phyloP scores from a whole-genome alignment of 1,140 invertebrate genomes.

The Ceratina australensis region DNA sequence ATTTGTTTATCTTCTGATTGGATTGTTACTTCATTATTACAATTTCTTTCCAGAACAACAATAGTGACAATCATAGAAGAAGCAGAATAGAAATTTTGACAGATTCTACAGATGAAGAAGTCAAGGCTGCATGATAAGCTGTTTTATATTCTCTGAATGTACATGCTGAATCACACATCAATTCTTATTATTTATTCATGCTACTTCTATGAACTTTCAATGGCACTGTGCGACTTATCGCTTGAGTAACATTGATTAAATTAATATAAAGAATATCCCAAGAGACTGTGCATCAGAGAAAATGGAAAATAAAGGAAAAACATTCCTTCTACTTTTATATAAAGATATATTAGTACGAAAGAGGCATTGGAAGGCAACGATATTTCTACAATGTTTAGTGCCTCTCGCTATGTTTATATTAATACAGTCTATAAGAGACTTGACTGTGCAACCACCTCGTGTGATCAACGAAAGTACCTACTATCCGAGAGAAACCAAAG shows the following conservation, averaged over 20 bases:
- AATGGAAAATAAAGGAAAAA: slow-evolving; percentile 49
- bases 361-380: slow-evolving; percentile 70
- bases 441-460: slow-evolving; percentile 57
- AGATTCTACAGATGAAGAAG: neutral
- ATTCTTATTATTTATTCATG: slow-evolving; percentile 49
- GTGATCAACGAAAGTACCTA: slow-evolving; percentile 62
- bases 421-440: slow-evolving; percentile 69
- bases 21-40: too few species aligned
- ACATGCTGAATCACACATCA: slow-evolving; percentile 32
- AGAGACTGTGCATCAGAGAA: slow-evolving; percentile 3
- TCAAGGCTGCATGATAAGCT: neutral
- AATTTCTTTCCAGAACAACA: slow-evolving; percentile 1
- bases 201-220: slow-evolving; percentile 46
- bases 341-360: slow-evolving; percentile 73
- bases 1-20: too few species aligned
- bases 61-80: neutral
- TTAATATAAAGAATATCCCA: neutral
- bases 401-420: slow-evolving; percentile 71
- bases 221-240: slow-evolving; percentile 22
- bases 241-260: neutral
- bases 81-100: neutral
- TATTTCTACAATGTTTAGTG: slow-evolving; percentile 71
- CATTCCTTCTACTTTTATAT: slow-evolving; percentile 70
- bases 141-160: neutral
- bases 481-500: slow-evolving; percentile 57